These are phyloP conservation scores for Condylostylus longicornis DNA, from an alignment of 1,140 invertebrate species.

Conservation along the genomic window DNA sequence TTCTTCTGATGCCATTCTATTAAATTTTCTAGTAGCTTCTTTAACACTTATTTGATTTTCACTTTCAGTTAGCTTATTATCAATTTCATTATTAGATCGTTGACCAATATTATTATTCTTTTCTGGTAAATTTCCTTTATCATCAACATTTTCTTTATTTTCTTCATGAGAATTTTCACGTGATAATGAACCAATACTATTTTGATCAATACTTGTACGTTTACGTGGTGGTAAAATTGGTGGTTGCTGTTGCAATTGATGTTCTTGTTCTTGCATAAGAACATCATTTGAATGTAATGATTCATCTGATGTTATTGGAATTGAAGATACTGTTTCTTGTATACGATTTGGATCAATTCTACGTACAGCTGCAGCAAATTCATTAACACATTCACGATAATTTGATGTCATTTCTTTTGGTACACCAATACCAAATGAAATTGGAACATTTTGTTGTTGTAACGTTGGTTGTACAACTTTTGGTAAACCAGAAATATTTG, in stretches of 20 bases:
- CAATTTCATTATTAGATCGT: constrained; percentile 13
- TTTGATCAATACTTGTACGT: constrained; percentile 9
- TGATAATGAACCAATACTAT: too few relatives aligned
- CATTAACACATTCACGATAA: constrained; percentile 25
- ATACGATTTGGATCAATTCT: constrained; percentile 2
- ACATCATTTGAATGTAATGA: constrained; percentile 8
- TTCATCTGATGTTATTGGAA: constrained; percentile 3
- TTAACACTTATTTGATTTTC: constrained; percentile 65
- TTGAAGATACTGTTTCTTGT: constrained; percentile 9
- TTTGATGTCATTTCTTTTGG: constrained; percentile 16
- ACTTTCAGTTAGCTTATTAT: constrained; percentile 17
- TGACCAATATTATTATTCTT: background rate
- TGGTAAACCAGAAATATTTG: too few relatives aligned
- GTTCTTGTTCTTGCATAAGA: constrained; percentile 15
- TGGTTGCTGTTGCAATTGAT: too few relatives aligned
- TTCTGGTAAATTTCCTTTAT: constrained; percentile 4
- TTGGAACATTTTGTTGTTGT: constrained; percentile 1
- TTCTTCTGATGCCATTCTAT: constrained; percentile 70
- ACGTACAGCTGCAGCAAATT: constrained; percentile 12
- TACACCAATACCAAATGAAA: constrained; percentile 7
- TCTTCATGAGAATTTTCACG: constrained; percentile 2
- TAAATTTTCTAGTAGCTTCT: constrained; percentile 82
- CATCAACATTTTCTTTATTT: constrained; percentile 4
- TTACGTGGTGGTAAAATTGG: constrained; percentile 30
- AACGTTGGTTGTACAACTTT: constrained; percentile 3